These are phyloP conservation scores for Caenorhabditis drosophilae DNA, from an alignment of 2,888 invertebrate genomes.

Conservation along the genomic window DNA sequence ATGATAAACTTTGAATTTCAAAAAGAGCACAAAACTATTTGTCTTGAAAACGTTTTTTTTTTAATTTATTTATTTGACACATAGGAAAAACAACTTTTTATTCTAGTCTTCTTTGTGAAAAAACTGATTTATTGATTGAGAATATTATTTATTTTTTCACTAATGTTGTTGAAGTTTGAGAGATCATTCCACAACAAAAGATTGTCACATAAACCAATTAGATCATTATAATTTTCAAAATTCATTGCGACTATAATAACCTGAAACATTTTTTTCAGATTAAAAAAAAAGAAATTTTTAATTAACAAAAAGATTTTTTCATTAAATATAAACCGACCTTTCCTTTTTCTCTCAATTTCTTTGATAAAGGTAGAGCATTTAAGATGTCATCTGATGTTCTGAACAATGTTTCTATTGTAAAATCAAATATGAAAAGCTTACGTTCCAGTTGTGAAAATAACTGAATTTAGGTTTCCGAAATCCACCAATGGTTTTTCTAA, in stretches of 20 bases:
- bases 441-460: conserved; percentile 31
- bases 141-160: conserved; percentile 13
- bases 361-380: not conserved
- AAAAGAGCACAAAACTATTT: too few species aligned
- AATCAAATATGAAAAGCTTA: conserved; percentile 5
- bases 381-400: conserved; percentile 15
- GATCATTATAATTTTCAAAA: not conserved
- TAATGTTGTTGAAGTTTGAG: conserved; percentile 2
- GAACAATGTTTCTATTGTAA: not conserved
- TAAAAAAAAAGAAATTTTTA: too few species aligned
- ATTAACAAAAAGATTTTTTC: not conserved
- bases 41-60: too few species aligned
- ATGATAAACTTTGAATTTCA: too few species aligned
- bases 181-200: conserved; percentile 18
- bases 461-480: conserved; percentile 18
- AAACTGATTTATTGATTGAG: too few species aligned
- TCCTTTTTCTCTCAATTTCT: conserved; percentile 10
- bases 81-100: too few species aligned
- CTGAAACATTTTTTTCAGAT: conserved; percentile 4
- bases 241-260: conserved; percentile 21
- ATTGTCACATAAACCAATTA: conserved; percentile 13
- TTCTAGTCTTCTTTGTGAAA: too few species aligned
- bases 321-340: too few species aligned
- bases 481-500: conserved; percentile 7
- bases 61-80: too few species aligned